phyloP scores from a whole-genome alignment of 2,113 vertebrate genomes.

The Austrofundulus limnaeus region DNA sequence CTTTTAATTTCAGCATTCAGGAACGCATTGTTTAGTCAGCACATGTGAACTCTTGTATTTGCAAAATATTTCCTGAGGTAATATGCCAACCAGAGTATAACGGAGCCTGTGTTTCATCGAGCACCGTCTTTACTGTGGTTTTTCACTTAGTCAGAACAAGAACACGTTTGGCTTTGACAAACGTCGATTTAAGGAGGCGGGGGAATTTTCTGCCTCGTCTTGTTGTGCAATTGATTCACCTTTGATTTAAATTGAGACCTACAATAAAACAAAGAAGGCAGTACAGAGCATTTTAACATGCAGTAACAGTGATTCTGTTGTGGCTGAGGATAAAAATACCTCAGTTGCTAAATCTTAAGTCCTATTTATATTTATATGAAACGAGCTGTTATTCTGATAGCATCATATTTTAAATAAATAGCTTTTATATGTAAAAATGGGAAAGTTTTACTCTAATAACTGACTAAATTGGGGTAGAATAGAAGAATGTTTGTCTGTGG shows the following conservation, averaged over 20 bases:
- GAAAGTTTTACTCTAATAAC: slow-evolving; percentile 2
- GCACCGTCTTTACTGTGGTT: slow-evolving; percentile 76
- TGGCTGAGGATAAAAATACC: slow-evolving; percentile 28
- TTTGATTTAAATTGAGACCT: slow-evolving; percentile 68
- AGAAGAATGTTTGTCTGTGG: slow-evolving; percentile 14
- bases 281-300: slow-evolving; percentile 64
- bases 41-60: slow-evolving; percentile 63
- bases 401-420: background rate
- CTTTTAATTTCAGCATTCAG: slow-evolving; percentile 60
- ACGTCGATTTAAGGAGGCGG: slow-evolving; percentile 74
- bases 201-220: slow-evolving; percentile 62
- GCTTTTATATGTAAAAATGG: background rate
- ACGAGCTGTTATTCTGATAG: background rate
- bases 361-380: background rate
- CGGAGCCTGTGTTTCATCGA: slow-evolving; percentile 70
- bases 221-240: slow-evolving; percentile 68
- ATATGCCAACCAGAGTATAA: slow-evolving; percentile 68
- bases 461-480: background rate
- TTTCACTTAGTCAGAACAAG: slow-evolving; percentile 89
- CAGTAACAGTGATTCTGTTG: slow-evolving; percentile 17
- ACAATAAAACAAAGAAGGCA: slow-evolving; percentile 72
- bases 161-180: slow-evolving; percentile 77
- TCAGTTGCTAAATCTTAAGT: background rate
- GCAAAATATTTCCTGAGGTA: slow-evolving; percentile 82
- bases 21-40: slow-evolving; percentile 66